These are phyloP conservation scores for Poecilia gillii DNA, from an alignment of 2,797 vertebrate genomes.

Conservation along the genomic window DNA sequence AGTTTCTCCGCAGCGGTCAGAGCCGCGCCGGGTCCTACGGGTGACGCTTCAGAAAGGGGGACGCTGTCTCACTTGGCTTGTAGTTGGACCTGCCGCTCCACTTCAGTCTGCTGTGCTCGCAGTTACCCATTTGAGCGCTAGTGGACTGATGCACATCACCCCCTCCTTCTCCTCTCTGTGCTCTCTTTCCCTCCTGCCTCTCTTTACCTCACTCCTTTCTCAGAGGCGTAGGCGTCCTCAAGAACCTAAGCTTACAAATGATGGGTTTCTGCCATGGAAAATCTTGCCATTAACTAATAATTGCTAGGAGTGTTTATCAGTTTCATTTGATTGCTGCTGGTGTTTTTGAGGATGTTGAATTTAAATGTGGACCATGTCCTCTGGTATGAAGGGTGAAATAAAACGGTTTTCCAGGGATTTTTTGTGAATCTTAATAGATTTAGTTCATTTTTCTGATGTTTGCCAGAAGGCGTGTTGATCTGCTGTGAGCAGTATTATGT, in stretches of 20 bases:
- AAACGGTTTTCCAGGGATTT: neutral
- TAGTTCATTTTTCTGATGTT: neutral
- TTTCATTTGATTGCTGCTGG: neutral
- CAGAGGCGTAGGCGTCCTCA: conserved; percentile 52
- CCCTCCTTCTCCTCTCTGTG: conserved; percentile 16
- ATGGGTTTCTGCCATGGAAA: conserved; percentile 1
- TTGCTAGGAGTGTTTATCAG: neutral
- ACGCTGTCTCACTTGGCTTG: conserved; percentile 47
- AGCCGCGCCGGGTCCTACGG: neutral
- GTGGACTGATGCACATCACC: conserved; percentile 55
- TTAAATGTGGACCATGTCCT: neutral
- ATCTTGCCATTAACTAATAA: neutral
- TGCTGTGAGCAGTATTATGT: neutral
- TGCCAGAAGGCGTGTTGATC: neutral
- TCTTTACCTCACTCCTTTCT: conserved; percentile 23
- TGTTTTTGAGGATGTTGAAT: neutral
- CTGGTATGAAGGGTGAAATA: neutral
- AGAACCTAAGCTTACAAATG: conserved; percentile 32
- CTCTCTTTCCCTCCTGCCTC: conserved; percentile 9
- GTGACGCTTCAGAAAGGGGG: conserved; percentile 24
- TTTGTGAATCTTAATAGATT: neutral
- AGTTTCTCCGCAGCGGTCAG: conserved; percentile 54
- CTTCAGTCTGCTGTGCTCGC: conserved; percentile 66
- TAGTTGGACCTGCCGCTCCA: conserved; percentile 53
- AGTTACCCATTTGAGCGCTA: conserved; percentile 67